Conservation (phyloP, 1,140 invertebrate species). For the Lethrus apterus region DNA sequence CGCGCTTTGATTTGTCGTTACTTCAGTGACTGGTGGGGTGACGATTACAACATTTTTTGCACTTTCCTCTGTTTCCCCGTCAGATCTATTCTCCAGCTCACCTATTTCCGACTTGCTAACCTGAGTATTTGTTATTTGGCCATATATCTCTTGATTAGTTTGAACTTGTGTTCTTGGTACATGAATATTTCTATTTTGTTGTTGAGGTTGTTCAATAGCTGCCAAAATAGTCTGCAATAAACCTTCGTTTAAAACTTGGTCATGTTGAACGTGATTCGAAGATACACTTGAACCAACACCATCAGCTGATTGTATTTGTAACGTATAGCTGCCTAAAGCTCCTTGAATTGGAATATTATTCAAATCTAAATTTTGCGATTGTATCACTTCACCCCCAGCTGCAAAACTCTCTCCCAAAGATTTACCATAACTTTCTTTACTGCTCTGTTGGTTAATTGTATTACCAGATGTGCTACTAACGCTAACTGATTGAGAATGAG, state of each 20-base stretch:
- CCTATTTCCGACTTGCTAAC: slow-evolving; percentile 27
- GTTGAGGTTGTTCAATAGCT: slow-evolving; percentile 58
- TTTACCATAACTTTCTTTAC: slow-evolving; percentile 33
- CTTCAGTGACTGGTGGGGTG: slow-evolving; percentile 20
- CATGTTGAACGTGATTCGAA: slow-evolving; percentile 49
- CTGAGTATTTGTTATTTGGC: slow-evolving; percentile 16
- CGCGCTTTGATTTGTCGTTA: slow-evolving; percentile 5
- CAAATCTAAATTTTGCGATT: slow-evolving; percentile 37
- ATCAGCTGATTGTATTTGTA: slow-evolving; percentile 65
- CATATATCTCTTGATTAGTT: slow-evolving; percentile 7
- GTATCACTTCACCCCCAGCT: slow-evolving; percentile 33
- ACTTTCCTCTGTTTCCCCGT: slow-evolving; percentile 22
- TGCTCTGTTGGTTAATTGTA: not conserved
- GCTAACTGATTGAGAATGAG: slow-evolving; percentile 16
- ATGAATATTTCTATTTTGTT: no score
- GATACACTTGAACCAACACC: slow-evolving; percentile 42
- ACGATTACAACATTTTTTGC: slow-evolving; percentile 26
- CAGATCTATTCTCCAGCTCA: not conserved
- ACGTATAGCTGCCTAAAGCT: slow-evolving; percentile 56
- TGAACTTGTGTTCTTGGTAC: slow-evolving; percentile 1
- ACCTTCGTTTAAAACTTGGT: slow-evolving; percentile 67
- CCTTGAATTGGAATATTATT: slow-evolving; percentile 56
- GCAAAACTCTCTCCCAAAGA: slow-evolving; percentile 34
- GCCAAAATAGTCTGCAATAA: slow-evolving; percentile 69
- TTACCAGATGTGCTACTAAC: not conserved